phyloP scores from a whole-genome alignment of 1,140 invertebrate species.

The Metaphire vulgaris region DNA sequence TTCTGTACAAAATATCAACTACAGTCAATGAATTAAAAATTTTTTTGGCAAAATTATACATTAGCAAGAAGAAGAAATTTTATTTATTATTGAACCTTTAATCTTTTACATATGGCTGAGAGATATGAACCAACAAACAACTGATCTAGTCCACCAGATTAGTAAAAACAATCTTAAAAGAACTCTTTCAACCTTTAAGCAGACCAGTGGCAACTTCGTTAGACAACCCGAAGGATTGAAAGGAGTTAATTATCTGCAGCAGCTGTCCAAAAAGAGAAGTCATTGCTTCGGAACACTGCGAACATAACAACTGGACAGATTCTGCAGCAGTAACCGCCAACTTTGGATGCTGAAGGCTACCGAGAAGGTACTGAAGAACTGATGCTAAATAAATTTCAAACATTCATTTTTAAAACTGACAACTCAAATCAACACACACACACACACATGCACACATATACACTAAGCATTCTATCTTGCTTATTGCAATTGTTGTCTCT shows the following conservation, averaged over 20 bases:
- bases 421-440: slow-evolving; percentile 16
- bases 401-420: too few relatives aligned
- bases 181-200: slow-evolving; percentile 76
- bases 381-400: slow-evolving; percentile 57
- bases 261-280: slow-evolving; percentile 69
- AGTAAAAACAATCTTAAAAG: too few relatives aligned
- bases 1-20: too few relatives aligned
- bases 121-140: too few relatives aligned
- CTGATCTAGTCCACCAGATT: too few relatives aligned
- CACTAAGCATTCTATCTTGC: background rate
- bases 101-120: background rate
- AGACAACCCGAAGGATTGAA: slow-evolving; percentile 72
- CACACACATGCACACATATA: slow-evolving; percentile 21
- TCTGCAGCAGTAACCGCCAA: slow-evolving; percentile 70
- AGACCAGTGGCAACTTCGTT: slow-evolving; percentile 74
- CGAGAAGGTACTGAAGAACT: slow-evolving; percentile 70
- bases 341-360: slow-evolving; percentile 65
- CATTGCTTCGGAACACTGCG: slow-evolving; percentile 72
- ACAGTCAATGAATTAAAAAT: background rate
- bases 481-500: background rate
- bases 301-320: slow-evolving; percentile 64
- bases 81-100: too few relatives aligned
- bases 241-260: slow-evolving; percentile 69
- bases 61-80: too few relatives aligned
- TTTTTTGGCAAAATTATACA: too few relatives aligned